phyloP scores from a whole-genome alignment of 1,140 invertebrate species.

The Sipha flava region DNA sequence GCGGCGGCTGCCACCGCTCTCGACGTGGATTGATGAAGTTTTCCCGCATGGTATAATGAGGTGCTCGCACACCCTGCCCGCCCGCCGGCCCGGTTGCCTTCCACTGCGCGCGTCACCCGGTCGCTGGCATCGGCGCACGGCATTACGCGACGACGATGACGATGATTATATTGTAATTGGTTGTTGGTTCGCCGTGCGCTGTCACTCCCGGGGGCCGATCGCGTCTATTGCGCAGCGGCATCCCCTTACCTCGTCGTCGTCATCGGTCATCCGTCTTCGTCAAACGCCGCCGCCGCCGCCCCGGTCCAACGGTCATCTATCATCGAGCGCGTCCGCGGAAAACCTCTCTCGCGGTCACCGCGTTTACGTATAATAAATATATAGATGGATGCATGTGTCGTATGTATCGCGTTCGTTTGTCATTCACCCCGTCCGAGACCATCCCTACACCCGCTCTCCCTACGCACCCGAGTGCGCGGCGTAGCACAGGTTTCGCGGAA shows the following conservation, averaged over 20 bases:
- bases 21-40: slow-evolving; percentile 31
- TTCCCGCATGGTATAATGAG: slow-evolving; percentile 13
- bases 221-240: neutral
- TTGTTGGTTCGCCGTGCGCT: slow-evolving; percentile 4
- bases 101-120: neutral
- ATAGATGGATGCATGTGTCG: no score
- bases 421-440: no score
- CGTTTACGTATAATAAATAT: no score
- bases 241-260: neutral
- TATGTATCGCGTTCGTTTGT: no score
- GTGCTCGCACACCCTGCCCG: no score
- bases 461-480: no score
- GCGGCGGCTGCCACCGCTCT: no score
- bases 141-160: neutral
- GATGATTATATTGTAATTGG: slow-evolving; percentile 26
- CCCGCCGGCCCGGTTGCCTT: neutral
- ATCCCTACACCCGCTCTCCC: no score
- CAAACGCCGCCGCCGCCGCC: neutral
- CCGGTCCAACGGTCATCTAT: slow-evolving; percentile 19
- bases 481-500: no score
- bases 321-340: slow-evolving; percentile 9
- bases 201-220: neutral
- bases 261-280: slow-evolving; percentile 15
- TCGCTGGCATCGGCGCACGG: neutral
- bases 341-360: neutral